These are phyloP conservation scores for Anguilla anguilla DNA, from an alignment of 2,797 vertebrate genomes.

Conservation along the genomic window DNA sequence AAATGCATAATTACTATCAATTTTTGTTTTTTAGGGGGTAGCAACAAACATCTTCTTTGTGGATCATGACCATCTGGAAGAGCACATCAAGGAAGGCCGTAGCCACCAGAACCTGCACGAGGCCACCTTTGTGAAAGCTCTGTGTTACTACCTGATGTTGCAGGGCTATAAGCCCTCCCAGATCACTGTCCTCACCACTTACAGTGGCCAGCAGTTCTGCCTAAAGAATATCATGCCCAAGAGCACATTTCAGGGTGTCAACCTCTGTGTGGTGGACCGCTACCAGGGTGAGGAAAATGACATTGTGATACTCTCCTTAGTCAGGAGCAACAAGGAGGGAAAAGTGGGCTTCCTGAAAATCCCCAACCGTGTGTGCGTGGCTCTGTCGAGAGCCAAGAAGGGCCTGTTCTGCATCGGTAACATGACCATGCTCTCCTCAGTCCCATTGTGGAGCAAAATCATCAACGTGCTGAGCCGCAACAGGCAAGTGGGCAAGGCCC, in stretches of 20 bases:
- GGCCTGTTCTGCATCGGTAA: conserved; percentile 53
- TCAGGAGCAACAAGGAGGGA: conserved; percentile 49
- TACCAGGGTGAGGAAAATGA: conserved; percentile 57
- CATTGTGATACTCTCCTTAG: conserved; percentile 52
- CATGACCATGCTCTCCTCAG: conserved; percentile 42
- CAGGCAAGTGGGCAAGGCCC: conserved; percentile 26
- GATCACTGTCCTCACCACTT: conserved; percentile 54
- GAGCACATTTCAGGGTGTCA: conserved; percentile 36
- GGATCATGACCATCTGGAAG: conserved; percentile 47
- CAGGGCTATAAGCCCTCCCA: conserved; percentile 50
- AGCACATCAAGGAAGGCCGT: conserved; percentile 49
- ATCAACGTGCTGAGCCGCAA: conserved; percentile 28
- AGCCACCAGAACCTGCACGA: conserved; percentile 54
- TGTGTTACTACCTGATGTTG: conserved; percentile 49
- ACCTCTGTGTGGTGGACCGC: conserved; percentile 51
- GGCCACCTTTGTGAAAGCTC: conserved; percentile 47
- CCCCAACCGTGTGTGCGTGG: conserved; percentile 52
- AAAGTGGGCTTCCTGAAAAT: conserved; percentile 50
- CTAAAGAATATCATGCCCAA: conserved; percentile 47
- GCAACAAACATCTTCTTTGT: conserved; percentile 50
- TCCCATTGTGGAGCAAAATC: conserved; percentile 46
- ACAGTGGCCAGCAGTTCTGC: conserved; percentile 48
- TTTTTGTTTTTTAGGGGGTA: conserved; percentile 42
- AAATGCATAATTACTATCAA: conserved; percentile 1
- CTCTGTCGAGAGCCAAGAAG: conserved; percentile 52